Evolutionary conservation across 35 echinoderm and acorn worm genomes (phyloP).

Genomic region (Heliocidaris tuberculata): DNA sequence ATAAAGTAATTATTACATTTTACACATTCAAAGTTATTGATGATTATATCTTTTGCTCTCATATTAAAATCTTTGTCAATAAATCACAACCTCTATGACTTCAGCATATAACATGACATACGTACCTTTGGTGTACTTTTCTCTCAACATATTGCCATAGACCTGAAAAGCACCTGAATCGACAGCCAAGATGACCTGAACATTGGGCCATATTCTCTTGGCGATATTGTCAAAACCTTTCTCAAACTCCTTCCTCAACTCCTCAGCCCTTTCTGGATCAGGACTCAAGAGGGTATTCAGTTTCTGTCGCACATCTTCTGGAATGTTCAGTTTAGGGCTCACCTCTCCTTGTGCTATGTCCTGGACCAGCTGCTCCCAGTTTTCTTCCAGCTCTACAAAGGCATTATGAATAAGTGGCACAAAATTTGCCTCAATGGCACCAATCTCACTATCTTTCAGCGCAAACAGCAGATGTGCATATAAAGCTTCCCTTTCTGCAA

Average conservation of each 20-base stretch:
- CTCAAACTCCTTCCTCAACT: constrained; percentile 72
- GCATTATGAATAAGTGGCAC: constrained; percentile 68
- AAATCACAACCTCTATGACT: not conserved
- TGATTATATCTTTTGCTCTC: too few relatives aligned
- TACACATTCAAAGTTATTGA: too few relatives aligned
- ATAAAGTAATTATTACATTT: too few relatives aligned
- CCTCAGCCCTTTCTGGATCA: constrained; percentile 69
- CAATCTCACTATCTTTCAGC: constrained; percentile 71
- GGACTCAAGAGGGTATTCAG: constrained; percentile 64
- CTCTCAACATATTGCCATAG: constrained; percentile 67
- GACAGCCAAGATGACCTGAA: constrained; percentile 62
- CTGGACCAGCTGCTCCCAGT: constrained; percentile 70
- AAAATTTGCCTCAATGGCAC: constrained; percentile 86
- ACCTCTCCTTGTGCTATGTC: constrained; percentile 71
- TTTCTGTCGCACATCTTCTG: constrained; percentile 51
- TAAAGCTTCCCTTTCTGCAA: constrained; percentile 67
- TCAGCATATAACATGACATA: not conserved
- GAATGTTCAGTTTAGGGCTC: constrained; percentile 58
- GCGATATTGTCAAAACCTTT: constrained; percentile 83
- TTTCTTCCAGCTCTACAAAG: constrained; percentile 69
- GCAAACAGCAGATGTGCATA: constrained; percentile 87
- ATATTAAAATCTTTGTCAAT: not conserved
- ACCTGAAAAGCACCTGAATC: constrained; percentile 76
- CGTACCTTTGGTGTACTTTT: constrained; percentile 71
- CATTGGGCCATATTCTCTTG: constrained; percentile 76